phyloP scores from a whole-genome alignment of 2,888 invertebrate species.

The Phyllotreta striolata region DNA sequence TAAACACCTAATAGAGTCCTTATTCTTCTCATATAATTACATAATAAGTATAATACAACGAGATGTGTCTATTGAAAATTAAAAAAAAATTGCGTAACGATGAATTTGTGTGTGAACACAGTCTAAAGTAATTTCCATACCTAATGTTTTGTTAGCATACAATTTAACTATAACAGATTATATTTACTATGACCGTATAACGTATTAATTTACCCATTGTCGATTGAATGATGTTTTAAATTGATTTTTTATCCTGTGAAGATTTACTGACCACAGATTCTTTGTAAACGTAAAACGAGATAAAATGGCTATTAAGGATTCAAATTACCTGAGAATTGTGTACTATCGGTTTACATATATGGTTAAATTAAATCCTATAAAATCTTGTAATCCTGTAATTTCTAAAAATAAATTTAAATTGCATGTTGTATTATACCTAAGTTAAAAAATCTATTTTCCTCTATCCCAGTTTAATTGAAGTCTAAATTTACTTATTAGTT shows the following conservation, averaged over 20 bases:
- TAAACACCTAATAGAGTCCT: too few relatives aligned
- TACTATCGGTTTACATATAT: slow-evolving; percentile 22
- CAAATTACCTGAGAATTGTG: slow-evolving; percentile 24
- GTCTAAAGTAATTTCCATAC: slow-evolving; percentile 24
- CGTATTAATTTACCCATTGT: slow-evolving; percentile 21
- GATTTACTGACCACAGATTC: slow-evolving; percentile 19
- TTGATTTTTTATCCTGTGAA: slow-evolving; percentile 23
- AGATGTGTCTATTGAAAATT: too few relatives aligned
- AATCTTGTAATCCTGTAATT: too few relatives aligned
- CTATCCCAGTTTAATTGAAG: too few relatives aligned
- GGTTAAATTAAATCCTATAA: slow-evolving; percentile 18
- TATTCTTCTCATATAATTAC: too few relatives aligned
- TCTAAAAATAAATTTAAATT: too few relatives aligned
- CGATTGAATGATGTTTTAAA: slow-evolving; percentile 24
- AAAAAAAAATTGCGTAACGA: neutral
- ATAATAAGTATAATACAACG: too few relatives aligned
- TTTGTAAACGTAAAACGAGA: slow-evolving; percentile 27
- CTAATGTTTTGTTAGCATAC: slow-evolving; percentile 30
- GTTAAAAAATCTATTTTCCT: too few relatives aligned
- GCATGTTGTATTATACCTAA: too few relatives aligned
- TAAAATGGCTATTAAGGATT: slow-evolving; percentile 28
- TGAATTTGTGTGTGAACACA: slow-evolving; percentile 11
- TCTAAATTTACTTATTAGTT: too few relatives aligned
- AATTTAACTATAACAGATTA: slow-evolving; percentile 29
- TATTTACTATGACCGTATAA: slow-evolving; percentile 24